Evolutionary conservation across 2,113 vertebrate species (phyloP), one percentile per base, ranked within the genome.

Genomic region (Phocoena sinus): DNA sequence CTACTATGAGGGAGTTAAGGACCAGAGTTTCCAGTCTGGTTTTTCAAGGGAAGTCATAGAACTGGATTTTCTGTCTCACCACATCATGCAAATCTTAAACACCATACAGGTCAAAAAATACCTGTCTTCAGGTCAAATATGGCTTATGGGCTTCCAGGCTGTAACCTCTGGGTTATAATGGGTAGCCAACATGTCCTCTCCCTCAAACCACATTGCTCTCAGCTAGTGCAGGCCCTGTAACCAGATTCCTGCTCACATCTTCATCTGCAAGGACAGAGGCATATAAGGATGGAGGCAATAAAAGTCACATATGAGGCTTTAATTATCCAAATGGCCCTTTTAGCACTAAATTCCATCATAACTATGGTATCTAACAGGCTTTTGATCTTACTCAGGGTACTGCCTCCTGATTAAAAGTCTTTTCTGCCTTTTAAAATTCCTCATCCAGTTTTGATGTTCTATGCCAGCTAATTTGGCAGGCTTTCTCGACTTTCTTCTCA

Each of bases 371-470:
- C 84, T 93, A 76, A 83, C 14, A 65, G 91, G 82, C 50, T 97
- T 97, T 92, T 96, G 93, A 53, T 92, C 77, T 95, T 70, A 38
- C 81, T 67, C 7, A 10, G 70, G n/a, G 13, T 50, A 65, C 33
- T 17, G 36, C 68, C 70, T 97, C 92, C 73, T 95, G 70, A 91
- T 94, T 87, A 81, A 93, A 94, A 81, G 60, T 70, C 65, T 70
- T 85, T 62, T 86, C 94, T 94, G 62, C 68, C 62, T 77, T 95
- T 94, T 91, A 90, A 92, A 70, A 95, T 73, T 88, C 63, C 44
- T 76, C 71, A 86, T 58, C 73, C 71, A 44, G 73, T 33, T 65
- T 91, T 71, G 28, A 31, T 14, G 4, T 26, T 89, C 65, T 82
- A 9, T 44, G 85, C 60, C 85, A 92, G 76, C 76, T 96, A 18